Percentiles rank a stretch among this genome's conserved stretches.
Conservation (phyloP, 2,888 invertebrate genomes). For the Athalia circularis region DNA sequence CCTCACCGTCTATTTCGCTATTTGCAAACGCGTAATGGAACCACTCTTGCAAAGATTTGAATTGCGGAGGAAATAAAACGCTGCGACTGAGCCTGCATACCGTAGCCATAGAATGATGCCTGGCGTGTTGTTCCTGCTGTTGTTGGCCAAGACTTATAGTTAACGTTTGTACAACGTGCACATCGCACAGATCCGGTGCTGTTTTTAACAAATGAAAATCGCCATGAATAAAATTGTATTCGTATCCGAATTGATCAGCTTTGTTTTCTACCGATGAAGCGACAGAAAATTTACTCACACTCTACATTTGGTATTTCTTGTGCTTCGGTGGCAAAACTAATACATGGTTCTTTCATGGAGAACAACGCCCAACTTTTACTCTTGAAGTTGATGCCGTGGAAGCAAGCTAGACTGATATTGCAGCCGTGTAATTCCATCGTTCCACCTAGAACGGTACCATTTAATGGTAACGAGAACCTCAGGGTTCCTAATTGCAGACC, state of each 20-base stretch:
- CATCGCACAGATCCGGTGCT: slow-evolving; percentile 78
- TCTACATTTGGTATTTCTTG: slow-evolving; percentile 86
- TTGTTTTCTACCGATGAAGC: neutral
- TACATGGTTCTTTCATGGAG: slow-evolving; percentile 93
- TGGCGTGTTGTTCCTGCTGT: slow-evolving; percentile 78
- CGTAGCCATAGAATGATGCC: slow-evolving; percentile 94
- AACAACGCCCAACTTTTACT: slow-evolving; percentile 97
- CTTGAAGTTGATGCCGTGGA: slow-evolving; percentile 98
- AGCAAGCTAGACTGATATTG: slow-evolving; percentile 96
- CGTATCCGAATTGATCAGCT: slow-evolving; percentile 22
- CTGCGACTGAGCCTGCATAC: slow-evolving; percentile 94
- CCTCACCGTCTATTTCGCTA: slow-evolving; percentile 93
- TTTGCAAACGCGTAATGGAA: slow-evolving; percentile 97
- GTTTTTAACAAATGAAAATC: slow-evolving; percentile 28
- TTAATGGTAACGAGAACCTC: slow-evolving; percentile 81
- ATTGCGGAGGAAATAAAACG: slow-evolving; percentile 96
- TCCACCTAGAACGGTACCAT: slow-evolving; percentile 89
- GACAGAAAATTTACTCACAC: slow-evolving; percentile 72
- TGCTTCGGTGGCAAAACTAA: slow-evolving; percentile 94
- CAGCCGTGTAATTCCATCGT: slow-evolving; percentile 92
- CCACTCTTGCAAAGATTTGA: slow-evolving; percentile 96
- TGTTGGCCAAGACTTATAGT: slow-evolving; percentile 91
- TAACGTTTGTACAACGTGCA: slow-evolving; percentile 92
- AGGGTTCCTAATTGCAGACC: slow-evolving; percentile 87
- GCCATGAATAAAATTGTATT: slow-evolving; percentile 9